Conservation (phyloP, 2,888 invertebrate species). For the Digitonthophagus gazella region DNA sequence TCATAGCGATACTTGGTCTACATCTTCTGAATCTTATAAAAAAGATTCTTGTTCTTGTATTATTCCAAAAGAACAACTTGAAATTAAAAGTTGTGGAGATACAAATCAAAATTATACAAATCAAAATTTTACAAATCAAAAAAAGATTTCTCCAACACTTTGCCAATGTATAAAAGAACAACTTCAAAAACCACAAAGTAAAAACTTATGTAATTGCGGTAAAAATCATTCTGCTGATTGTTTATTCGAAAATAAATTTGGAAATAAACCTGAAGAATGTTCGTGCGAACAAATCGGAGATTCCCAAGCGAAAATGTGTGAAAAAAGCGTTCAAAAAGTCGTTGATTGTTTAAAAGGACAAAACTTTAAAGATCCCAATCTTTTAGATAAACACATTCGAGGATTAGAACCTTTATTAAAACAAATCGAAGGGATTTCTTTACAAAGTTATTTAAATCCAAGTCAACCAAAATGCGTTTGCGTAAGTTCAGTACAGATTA, state of each 20-base stretch:
- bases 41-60: too few relatives aligned
- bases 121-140: neutral
- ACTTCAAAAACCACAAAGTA: neutral
- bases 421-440: neutral
- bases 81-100: too few relatives aligned
- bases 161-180: neutral
- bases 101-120: too few relatives aligned
- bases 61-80: too few relatives aligned
- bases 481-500: constrained; percentile 9
- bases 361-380: neutral
- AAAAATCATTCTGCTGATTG: neutral
- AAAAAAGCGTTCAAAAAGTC: neutral
- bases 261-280: neutral
- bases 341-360: neutral
- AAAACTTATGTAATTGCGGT: neutral
- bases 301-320: constrained; percentile 4
- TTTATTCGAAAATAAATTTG: too few relatives aligned
- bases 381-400: neutral
- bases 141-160: neutral
- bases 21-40: too few relatives aligned
- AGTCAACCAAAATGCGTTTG: neutral
- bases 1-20: too few relatives aligned
- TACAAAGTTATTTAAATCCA: neutral
- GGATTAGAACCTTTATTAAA: neutral
- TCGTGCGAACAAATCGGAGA: neutral